Evolutionary conservation across 2,888 invertebrate genomes (phyloP).

Genomic region (Seira sanloemensis): DNA sequence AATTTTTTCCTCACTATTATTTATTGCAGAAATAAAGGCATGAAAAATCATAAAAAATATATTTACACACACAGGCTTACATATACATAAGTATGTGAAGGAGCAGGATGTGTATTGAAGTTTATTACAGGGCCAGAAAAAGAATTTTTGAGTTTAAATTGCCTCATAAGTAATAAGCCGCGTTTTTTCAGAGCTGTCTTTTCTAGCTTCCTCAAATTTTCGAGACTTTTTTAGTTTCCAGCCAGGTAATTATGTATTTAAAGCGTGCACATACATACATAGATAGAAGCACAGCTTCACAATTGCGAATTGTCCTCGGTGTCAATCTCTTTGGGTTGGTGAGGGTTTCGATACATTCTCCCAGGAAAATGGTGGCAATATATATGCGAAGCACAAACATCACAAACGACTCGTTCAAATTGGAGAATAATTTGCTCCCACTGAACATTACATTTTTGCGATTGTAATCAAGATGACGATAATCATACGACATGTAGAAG

Average conservation of each 20-base stretch:
- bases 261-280: no score
- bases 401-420: background rate
- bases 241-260: no score
- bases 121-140: no score
- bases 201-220: background rate
- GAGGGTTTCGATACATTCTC: no score
- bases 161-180: background rate
- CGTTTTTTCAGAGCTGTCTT: background rate
- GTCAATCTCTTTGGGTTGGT: no score
- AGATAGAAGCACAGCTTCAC: no score
- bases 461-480: slow-evolving; percentile 15
- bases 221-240: background rate
- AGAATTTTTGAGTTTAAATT: background rate
- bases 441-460: background rate
- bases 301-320: no score
- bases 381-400: background rate
- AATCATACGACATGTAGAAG: background rate
- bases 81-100: no score
- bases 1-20: slow-evolving; percentile 2
- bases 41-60: slow-evolving; percentile 7
- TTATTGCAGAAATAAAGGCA: background rate
- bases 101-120: background rate
- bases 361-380: no score
- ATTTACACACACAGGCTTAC: no score
- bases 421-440: background rate